These are phyloP conservation scores for Lepeophtheirus nordmannii DNA, from an alignment of 2,888 invertebrate species.

Conservation along the genomic window DNA sequence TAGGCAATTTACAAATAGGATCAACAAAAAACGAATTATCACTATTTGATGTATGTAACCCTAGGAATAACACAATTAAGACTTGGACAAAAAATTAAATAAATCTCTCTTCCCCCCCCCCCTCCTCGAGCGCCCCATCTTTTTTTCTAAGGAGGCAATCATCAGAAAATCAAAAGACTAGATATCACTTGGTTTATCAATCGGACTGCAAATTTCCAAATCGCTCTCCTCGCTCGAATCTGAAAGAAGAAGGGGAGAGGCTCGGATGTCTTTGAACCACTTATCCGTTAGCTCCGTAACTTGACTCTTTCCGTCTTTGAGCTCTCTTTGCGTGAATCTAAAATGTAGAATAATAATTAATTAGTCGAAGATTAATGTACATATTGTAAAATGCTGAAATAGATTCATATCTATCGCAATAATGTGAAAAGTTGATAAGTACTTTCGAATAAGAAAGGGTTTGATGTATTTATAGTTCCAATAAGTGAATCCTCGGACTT, in stretches of 20 bases:
- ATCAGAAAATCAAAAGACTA: no score
- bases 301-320: conserved; percentile 87
- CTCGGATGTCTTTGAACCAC: conserved; percentile 89
- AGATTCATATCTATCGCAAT: not conserved
- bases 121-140: no score
- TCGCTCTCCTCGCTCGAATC: conserved; percentile 21
- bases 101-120: no score
- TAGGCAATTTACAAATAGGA: no score
- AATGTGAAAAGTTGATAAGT: conserved; percentile 28
- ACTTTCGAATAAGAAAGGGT: conserved; percentile 88
- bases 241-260: conserved; percentile 47
- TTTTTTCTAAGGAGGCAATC: no score
- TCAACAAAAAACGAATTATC: no score
- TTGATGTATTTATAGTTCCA: conserved; percentile 83
- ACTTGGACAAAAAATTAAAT: no score
- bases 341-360: not conserved
- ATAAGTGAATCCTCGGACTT: conserved; percentile 61
- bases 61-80: no score
- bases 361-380: not conserved
- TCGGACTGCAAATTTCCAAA: not conserved
- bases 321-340: conserved; percentile 46
- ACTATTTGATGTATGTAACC: no score
- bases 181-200: no score
- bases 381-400: not conserved
- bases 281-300: conserved; percentile 91